Evolutionary conservation across 2,113 vertebrate genomes (phyloP), one percentile per base, ranked within the genome.

Genomic region (Arvicanthis niloticus): DNA sequence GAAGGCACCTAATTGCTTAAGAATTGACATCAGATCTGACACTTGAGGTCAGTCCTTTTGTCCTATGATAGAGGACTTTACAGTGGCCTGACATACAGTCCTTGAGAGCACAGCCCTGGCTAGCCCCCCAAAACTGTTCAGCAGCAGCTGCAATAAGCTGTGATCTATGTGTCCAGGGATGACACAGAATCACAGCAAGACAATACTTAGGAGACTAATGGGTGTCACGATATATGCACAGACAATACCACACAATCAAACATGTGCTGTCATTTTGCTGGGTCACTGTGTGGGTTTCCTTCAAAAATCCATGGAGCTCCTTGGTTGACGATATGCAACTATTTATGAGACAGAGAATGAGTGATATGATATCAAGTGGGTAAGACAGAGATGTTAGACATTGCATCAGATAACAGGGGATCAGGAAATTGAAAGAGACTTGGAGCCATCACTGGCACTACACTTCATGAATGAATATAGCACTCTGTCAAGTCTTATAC

Each of bases 401-500:
- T 82, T 81, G 62, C 68, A 97, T 95, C 91, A 96, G 96, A 91
- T 96, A 97, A 94, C 42, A 92, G 86, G 86, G 86, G 76, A 93
- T 68, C 77, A 80, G 92, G 96, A 94, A 96, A 97, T 60, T 89
- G 95, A 89, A 97, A 95, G 86, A 96, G 93, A 92, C 94, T 93
- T 75, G 88, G 89, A 91, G 96, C 68, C 91, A 96, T 92, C 94
- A 91, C 87, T 94, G 0, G 5, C 78, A 67, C 86, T 40, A 19
- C 29, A 97, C 87, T 95, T 97, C 94, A 95, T 96, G 97, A 97
- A 98, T 97, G 96, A 97, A 97, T 88, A 89, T 37, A 91, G 78
- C 87, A 70, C 93, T 92, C 95, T 97, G 96, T 97, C 97, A 97
- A 89, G 82, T 89, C 94, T 96, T 94, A 95, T 95, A 97, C 42